These are phyloP conservation scores for Boloria selene DNA, from an alignment of 2,888 invertebrate species.

Conservation along the genomic window DNA sequence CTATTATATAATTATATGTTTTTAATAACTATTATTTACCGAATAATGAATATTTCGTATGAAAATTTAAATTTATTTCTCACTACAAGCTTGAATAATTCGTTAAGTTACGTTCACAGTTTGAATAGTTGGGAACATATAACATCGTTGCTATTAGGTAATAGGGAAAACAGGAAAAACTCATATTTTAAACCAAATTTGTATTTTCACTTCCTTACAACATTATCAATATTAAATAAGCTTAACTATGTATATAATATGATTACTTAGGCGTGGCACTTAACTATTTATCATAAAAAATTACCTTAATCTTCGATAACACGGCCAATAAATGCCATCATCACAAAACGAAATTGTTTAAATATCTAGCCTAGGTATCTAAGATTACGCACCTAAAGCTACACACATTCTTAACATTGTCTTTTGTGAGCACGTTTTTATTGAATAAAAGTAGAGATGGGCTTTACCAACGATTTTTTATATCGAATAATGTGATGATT, in stretches of 20 bases:
- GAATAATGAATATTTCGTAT: too few species aligned
- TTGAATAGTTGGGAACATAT: too few species aligned
- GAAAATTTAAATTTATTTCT: too few species aligned
- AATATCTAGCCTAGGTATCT: conserved; percentile 48
- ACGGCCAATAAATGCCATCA: conserved; percentile 78
- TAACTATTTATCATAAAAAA: conserved; percentile 73
- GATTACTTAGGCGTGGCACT: conserved; percentile 77
- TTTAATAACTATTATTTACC: too few species aligned
- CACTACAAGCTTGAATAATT: too few species aligned
- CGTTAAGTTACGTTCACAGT: too few species aligned
- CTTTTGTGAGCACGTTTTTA: conserved; percentile 75
- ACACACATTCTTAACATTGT: conserved; percentile 63
- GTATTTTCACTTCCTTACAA: conserved; percentile 68
- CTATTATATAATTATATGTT: too few species aligned
- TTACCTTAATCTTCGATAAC: conserved; percentile 66
- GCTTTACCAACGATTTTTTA: not conserved
- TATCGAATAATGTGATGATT: not conserved
- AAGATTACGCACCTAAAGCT: conserved; percentile 43
- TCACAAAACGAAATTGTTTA: conserved; percentile 63
- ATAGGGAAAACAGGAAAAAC: conserved; percentile 27
- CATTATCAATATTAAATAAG: conserved; percentile 77
- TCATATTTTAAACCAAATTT: conserved; percentile 58
- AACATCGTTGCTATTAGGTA: not conserved
- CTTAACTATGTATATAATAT: conserved; percentile 66
- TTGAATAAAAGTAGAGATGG: conserved; percentile 41